A percentile compares a stretch with the other conserved stretches of the same genome.
Evolutionary conservation across 2,113 vertebrate species (phyloP).

Genomic region (Caranx melampygus): DNA sequence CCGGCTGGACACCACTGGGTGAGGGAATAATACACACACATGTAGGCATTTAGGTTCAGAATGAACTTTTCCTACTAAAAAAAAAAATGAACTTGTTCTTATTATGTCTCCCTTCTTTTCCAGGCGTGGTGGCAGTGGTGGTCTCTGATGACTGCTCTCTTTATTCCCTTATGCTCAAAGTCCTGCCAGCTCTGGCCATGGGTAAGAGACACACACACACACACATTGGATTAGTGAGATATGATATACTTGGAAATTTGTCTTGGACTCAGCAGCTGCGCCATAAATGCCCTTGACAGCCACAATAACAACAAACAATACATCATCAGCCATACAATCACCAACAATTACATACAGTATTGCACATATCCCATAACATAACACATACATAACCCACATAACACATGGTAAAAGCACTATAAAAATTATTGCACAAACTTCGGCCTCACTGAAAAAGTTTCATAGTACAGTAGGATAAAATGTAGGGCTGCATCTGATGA

Average conservation of each 20-base stretch:
- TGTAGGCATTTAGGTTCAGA: not conserved
- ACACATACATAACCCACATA: too few species aligned
- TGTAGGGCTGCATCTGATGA: not conserved
- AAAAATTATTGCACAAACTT: too few species aligned
- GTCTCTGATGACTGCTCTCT: conserved; percentile 79
- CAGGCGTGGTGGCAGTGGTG: conserved; percentile 81
- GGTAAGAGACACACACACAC: conserved; percentile 69
- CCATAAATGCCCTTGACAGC: too few species aligned
- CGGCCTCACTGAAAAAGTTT: not conserved
- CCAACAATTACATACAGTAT: too few species aligned
- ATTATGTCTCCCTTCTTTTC: not conserved
- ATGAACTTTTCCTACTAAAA: too few species aligned
- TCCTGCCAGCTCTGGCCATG: conserved; percentile 82
- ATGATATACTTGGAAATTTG: not conserved
- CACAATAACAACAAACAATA: too few species aligned
- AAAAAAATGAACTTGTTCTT: not conserved
- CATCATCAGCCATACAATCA: too few species aligned
- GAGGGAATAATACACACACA: not conserved
- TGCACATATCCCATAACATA: too few species aligned
- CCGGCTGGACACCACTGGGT: conserved; percentile 80
- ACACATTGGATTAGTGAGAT: not conserved
- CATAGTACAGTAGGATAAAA: not conserved
- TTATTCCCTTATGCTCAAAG: conserved; percentile 78
- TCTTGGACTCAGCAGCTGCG: too few species aligned
- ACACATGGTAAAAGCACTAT: too few species aligned